Evolutionary conservation across 2,888 invertebrate species (phyloP).

Genomic region (Gortyna flavago): DNA sequence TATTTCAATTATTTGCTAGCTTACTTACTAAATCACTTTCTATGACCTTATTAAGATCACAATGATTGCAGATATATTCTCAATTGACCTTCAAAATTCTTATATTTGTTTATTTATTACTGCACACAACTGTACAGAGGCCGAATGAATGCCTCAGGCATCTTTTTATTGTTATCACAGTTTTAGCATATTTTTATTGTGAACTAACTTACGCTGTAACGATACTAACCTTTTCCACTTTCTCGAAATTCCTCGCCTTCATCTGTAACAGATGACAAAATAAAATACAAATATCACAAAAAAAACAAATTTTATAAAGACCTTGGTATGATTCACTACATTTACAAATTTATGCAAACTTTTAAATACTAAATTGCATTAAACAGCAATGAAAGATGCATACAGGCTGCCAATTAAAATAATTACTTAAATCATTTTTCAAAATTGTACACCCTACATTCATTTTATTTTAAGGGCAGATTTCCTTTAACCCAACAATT

Average conservation of each 20-base stretch:
- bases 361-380: background rate
- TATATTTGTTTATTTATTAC: constrained; percentile 8
- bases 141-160: background rate
- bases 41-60: constrained; percentile 10
- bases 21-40: constrained; percentile 44
- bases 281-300: background rate
- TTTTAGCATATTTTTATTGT: constrained; percentile 44
- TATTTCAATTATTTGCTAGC: constrained; percentile 76
- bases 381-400: background rate
- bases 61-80: constrained; percentile 26
- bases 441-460: background rate
- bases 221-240: constrained; percentile 98
- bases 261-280: constrained; percentile 92
- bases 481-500: background rate
- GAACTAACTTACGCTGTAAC: constrained; percentile 69
- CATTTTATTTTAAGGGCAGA: background rate
- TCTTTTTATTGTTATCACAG: constrained; percentile 68
- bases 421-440: background rate
- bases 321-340: background rate
- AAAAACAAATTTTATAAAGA: background rate
- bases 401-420: background rate
- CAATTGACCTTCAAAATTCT: background rate
- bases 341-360: background rate
- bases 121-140: constrained; percentile 29
- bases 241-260: constrained; percentile 99